These are phyloP conservation scores for Cervus canadensis DNA, from an alignment of 2,113 vertebrate genomes.

Conservation along the genomic window DNA sequence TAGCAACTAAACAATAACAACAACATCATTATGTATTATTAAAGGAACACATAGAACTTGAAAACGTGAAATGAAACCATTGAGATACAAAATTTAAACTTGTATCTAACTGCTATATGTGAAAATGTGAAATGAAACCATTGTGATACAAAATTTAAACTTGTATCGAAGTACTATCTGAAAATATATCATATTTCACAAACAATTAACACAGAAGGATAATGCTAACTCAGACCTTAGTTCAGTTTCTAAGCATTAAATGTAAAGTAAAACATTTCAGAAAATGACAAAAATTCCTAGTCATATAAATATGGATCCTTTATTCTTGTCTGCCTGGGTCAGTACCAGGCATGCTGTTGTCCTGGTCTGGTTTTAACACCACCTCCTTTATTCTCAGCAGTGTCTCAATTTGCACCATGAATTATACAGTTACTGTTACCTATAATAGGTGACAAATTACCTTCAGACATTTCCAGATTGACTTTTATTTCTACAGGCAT, in stretches of 20 bases:
- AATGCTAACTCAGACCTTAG: neutral
- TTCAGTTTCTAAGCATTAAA: neutral
- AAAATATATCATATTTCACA: neutral
- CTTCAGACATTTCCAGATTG: neutral
- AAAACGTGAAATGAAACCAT: neutral
- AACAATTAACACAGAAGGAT: neutral
- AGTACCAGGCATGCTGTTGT: too few relatives aligned
- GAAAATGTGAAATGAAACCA: neutral
- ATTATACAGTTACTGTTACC: neutral
- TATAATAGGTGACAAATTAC: neutral
- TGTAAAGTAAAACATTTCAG: neutral
- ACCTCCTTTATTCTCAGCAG: neutral
- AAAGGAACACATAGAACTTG: neutral
- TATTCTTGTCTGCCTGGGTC: rapidly evolving
- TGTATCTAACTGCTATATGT: neutral
- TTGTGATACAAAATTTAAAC: neutral
- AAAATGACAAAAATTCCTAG: neutral
- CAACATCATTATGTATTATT: neutral
- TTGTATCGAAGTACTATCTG: neutral
- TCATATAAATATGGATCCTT: too few relatives aligned
- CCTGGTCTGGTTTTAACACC: neutral
- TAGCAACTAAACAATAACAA: neutral
- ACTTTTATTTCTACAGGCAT: neutral
- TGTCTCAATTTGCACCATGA: neutral
- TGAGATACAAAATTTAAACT: neutral